Evolutionary conservation across 53 echinoderm and acorn worm species (phyloP).

Genomic region (Paracentrotus lividus): DNA sequence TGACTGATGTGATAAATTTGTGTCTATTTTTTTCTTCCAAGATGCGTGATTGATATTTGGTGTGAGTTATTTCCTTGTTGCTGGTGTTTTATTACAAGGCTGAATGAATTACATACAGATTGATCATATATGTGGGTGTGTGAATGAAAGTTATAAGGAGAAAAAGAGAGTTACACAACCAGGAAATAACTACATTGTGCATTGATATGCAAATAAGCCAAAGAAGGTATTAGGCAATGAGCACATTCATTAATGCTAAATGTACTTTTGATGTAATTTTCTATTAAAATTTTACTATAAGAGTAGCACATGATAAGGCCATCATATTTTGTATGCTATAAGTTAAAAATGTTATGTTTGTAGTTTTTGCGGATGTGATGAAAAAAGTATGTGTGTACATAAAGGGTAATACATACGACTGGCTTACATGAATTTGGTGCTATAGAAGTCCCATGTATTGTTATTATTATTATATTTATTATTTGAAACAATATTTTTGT

Average conservation of each 20-base stretch:
- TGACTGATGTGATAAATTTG: not conserved
- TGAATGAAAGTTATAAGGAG: too few relatives aligned
- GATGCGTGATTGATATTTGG: not conserved
- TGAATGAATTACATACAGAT: not conserved
- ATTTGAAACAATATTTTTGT: too few relatives aligned
- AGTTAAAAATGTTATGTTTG: too few relatives aligned
- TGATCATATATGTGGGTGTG: not conserved
- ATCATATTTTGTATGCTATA: too few relatives aligned
- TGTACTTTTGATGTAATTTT: not conserved
- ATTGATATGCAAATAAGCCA: not conserved
- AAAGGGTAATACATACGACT: too few relatives aligned
- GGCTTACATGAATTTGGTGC: too few relatives aligned
- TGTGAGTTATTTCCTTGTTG: not conserved
- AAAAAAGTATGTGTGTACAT: too few relatives aligned
- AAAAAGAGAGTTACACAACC: not conserved
- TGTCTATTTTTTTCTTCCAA: not conserved
- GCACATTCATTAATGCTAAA: not conserved
- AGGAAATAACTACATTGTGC: not conserved
- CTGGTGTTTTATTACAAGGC: not conserved
- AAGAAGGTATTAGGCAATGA: not conserved
- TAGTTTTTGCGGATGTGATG: too few relatives aligned
- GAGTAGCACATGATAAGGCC: not conserved
- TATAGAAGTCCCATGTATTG: not conserved
- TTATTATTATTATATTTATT: too few relatives aligned
- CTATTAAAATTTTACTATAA: not conserved